phyloP scores from a whole-genome alignment of 1,140 invertebrate species.

The Drosophila watanabei region DNA sequence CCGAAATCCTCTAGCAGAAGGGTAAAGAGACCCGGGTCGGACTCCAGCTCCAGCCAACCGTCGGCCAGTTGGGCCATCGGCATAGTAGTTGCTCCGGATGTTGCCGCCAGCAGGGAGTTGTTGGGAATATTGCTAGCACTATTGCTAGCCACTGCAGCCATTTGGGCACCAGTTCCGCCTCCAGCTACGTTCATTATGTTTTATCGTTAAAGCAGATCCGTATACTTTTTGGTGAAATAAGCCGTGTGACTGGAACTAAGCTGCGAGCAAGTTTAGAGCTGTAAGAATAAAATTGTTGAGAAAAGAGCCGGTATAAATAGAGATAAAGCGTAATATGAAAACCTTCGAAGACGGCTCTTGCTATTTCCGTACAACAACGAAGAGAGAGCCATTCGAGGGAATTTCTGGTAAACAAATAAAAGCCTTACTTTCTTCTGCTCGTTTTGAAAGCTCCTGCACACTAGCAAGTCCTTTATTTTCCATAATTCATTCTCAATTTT shows the following conservation, averaged over 20 bases:
- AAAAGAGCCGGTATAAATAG: conserved; percentile 8
- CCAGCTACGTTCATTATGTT: conserved; percentile 48
- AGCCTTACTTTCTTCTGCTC: background rate
- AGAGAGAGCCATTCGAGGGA: too few species aligned
- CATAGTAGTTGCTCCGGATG: conserved; percentile 86
- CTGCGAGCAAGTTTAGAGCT: background rate
- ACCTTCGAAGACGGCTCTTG: too few species aligned
- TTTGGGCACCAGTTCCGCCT: conserved; percentile 33
- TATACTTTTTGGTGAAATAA: background rate
- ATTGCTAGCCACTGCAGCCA: conserved; percentile 14
- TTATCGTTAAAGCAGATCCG: background rate
- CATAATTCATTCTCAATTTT: conserved; percentile 1
- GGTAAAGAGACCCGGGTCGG: conserved; percentile 98
- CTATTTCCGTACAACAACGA: too few species aligned
- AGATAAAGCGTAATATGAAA: background rate
- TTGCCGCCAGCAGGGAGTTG: conserved; percentile 42
- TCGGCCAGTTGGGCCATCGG: conserved; percentile 94
- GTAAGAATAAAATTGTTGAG: background rate
- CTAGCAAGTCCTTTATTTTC: background rate
- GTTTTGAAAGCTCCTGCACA: background rate
- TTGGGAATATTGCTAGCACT: conserved; percentile 19
- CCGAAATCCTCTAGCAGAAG: conserved; percentile 98
- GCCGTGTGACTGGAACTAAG: background rate
- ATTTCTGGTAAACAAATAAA: background rate
- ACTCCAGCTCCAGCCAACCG: conserved; percentile 98